phyloP scores from a whole-genome alignment of 2,797 vertebrate genomes.

The Peromyscus melanophrys region DNA sequence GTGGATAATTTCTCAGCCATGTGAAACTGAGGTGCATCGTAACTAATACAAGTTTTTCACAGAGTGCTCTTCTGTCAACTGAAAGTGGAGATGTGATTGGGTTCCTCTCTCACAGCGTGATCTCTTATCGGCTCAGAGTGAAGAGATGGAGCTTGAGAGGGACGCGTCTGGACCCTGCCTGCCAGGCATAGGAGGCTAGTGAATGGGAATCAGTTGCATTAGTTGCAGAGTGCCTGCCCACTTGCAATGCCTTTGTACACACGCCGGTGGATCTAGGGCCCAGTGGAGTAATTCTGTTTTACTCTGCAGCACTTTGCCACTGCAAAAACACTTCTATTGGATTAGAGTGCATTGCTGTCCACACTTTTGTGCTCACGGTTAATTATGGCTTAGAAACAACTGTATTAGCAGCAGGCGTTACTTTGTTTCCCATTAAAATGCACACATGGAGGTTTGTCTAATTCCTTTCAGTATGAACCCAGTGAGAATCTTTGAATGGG shows the following conservation, averaged over 20 bases:
- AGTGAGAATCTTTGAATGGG: constrained; percentile 43
- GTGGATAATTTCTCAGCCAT: background rate
- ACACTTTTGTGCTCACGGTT: constrained; percentile 26
- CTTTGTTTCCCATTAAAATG: constrained; percentile 66
- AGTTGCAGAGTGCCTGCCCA: background rate
- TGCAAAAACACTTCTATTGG: constrained; percentile 24
- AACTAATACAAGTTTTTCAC: background rate
- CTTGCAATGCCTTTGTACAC: background rate
- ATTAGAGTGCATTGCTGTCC: constrained; percentile 23
- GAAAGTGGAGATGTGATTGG: background rate
- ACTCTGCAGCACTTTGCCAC: background rate
- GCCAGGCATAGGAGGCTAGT: background rate
- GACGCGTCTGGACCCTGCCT: background rate
- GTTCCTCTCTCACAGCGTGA: background rate
- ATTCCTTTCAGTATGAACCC: constrained; percentile 3
- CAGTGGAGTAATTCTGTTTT: background rate
- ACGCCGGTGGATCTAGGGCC: background rate
- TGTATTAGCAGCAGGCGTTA: constrained; percentile 27
- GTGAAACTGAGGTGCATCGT: background rate
- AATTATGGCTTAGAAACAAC: constrained; percentile 67
- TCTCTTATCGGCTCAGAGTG: background rate
- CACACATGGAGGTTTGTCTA: constrained; percentile 48
- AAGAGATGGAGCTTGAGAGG: background rate
- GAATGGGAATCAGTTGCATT: background rate
- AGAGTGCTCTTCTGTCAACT: background rate